Conservation (phyloP, 2,113 vertebrate genomes). For the Python bivittatus region DNA sequence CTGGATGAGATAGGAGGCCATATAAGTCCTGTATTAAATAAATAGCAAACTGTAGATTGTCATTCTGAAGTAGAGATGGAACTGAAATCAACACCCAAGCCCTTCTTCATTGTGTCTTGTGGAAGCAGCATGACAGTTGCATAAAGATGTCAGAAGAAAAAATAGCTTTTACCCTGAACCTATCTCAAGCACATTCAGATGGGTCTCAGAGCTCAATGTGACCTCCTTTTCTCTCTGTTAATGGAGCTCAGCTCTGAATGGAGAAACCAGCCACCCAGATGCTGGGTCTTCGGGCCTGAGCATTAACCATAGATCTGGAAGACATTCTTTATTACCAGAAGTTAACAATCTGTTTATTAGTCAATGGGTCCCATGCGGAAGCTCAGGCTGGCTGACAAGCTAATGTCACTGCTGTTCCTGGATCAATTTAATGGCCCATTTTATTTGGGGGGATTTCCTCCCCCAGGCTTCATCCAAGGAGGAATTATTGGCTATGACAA, state of each 20-base stretch:
- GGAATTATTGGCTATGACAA: not conserved
- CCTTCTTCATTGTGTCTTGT: not conserved
- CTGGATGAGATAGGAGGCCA: no score
- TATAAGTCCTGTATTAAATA: no score
- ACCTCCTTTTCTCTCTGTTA: not conserved
- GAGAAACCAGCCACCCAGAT: not conserved
- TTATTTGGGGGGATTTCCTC: conserved; percentile 26
- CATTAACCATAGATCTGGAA: not conserved
- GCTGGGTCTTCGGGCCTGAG: not conserved
- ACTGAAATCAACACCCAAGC: not conserved
- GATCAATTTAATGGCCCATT: conserved; percentile 29
- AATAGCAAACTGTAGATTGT: not conserved
- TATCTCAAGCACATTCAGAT: not conserved
- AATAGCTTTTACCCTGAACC: not conserved
- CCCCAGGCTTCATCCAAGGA: conserved; percentile 29
- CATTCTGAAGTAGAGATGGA: not conserved
- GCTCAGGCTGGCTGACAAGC: not conserved
- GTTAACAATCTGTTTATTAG: conserved; percentile 31
- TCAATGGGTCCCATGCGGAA: not conserved
- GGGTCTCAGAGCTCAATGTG: not conserved
- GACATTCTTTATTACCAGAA: not conserved
- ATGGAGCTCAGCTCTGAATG: conserved; percentile 5
- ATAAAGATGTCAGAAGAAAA: conserved; percentile 2
- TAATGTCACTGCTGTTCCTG: conserved; percentile 17
- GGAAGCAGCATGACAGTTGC: not conserved